Evolutionary conservation across 2,113 vertebrate genomes (phyloP), one percentile per base, ranked within the genome.

Genomic region (Polypterus bichir): DNA sequence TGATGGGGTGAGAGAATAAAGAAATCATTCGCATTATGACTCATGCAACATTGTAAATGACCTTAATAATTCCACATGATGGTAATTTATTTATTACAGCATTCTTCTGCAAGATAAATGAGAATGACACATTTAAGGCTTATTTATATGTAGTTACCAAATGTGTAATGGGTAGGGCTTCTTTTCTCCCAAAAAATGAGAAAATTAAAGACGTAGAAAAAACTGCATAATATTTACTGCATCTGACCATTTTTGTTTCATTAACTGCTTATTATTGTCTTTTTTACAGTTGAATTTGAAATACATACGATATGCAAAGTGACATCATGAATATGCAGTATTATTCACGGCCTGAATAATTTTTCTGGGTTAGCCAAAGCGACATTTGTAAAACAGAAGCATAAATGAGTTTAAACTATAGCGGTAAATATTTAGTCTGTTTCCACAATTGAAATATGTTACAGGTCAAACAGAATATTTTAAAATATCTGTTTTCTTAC

Each of bases 291-390:
- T 65, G 74, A 83, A 75, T 67, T 63, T 72, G 69, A 78, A 27
- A 27, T 83, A 74, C 74, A 79, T 83, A 76, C 49, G 4, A 70
- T 86, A 90, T 90, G 88, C 85, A 94, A 92, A 94, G 77, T 77
- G 85, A 74, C 67, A 67, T 83, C 79, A 88, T 90, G 88, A 91
- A 94, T 92, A 95, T 91, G 86, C 69, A 52, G 88, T 91, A 91
- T 94, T 93, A 91, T 88, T 83, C 81, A 84, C 76, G 88, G 86
- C 83, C 75, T 83, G 79, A 81, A 81, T 91, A 88, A 92, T 92
- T 92, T 92, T 85, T 84, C 88, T 81, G 79, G 77, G 80, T 92
- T 95, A 94, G 90, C 78, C 67, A 69, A 87, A 86, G 84, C 91
- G 90, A 90, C 84, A 73, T 94, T 91, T 91, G 87, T 89, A 84